Conservation (phyloP, 2,113 vertebrate species). For the Mormoops blainvillei region DNA sequence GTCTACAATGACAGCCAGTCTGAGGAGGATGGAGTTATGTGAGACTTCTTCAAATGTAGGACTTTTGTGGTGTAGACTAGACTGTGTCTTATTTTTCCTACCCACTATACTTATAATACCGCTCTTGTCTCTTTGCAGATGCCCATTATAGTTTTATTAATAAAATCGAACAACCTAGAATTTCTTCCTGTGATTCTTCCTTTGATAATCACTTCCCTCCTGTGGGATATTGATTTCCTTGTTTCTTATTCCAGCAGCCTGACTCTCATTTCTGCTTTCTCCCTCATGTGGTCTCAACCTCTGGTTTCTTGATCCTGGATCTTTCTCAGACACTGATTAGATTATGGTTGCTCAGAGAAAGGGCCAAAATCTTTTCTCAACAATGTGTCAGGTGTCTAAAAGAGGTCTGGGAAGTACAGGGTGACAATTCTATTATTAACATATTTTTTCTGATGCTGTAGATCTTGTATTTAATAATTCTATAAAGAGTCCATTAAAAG, state of each 20-base stretch:
- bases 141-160: not conserved
- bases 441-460: not conserved
- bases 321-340: not conserved
- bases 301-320: not conserved
- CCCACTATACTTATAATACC: not conserved
- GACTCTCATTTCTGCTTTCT: not conserved
- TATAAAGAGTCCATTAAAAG: not conserved
- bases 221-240: not conserved
- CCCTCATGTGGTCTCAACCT: not conserved
- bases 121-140: not conserved
- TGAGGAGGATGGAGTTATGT: not conserved
- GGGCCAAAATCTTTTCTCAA: not conserved
- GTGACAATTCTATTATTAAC: not conserved
- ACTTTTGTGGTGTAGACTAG: not conserved
- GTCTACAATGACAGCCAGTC: accelerated
- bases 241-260: not conserved
- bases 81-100: not conserved
- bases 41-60: not conserved
- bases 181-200: not conserved
- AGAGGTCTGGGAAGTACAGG: not conserved
- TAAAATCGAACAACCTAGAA: not conserved
- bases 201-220: not conserved
- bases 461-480: not conserved
- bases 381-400: not conserved
- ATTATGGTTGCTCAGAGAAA: not conserved